These are phyloP conservation scores for Amiota minor DNA, from an alignment of 2,888 invertebrate species.

Conservation along the genomic window DNA sequence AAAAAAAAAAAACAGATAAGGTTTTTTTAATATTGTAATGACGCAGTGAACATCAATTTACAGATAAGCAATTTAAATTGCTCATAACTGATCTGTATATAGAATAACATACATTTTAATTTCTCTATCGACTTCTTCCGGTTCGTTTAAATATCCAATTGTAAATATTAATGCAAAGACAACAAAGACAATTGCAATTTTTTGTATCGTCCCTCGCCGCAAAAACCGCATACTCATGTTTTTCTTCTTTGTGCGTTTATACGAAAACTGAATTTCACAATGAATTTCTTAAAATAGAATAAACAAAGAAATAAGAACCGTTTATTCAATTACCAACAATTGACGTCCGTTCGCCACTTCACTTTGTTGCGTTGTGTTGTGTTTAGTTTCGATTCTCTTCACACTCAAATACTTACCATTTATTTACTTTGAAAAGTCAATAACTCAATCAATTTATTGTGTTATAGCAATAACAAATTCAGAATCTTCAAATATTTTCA, in stretches of 20 bases:
- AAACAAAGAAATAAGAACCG: neutral
- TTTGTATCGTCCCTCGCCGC: slow-evolving; percentile 52
- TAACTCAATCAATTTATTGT: neutral
- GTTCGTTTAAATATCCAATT: slow-evolving; percentile 41
- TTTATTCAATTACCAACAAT: neutral
- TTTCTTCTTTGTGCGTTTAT: neutral
- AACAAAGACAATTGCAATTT: slow-evolving; percentile 41
- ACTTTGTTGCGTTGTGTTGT: too few relatives aligned
- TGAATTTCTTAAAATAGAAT: neutral
- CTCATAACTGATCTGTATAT: neutral
- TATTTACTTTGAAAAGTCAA: too few relatives aligned
- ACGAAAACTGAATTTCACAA: too few relatives aligned
- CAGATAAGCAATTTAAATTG: neutral
- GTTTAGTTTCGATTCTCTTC: neutral
- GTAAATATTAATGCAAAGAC: slow-evolving; percentile 37
- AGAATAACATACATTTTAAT: slow-evolving; percentile 54
- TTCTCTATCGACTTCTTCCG: slow-evolving; percentile 50
- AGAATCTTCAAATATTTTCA: neutral
- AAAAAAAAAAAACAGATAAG: slow-evolving; percentile 39
- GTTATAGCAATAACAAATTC: neutral
- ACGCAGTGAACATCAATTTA: too few relatives aligned
- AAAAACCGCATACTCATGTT: slow-evolving; percentile 53
- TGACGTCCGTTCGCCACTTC: neutral
- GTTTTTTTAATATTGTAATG: too few relatives aligned
- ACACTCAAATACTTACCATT: neutral